A percentile compares a stretch with the other conserved stretches of the same genome.
These are phyloP conservation scores for Polylopha cassiicola DNA, from an alignment of 2,888 invertebrate genomes.

Conservation along the genomic window DNA sequence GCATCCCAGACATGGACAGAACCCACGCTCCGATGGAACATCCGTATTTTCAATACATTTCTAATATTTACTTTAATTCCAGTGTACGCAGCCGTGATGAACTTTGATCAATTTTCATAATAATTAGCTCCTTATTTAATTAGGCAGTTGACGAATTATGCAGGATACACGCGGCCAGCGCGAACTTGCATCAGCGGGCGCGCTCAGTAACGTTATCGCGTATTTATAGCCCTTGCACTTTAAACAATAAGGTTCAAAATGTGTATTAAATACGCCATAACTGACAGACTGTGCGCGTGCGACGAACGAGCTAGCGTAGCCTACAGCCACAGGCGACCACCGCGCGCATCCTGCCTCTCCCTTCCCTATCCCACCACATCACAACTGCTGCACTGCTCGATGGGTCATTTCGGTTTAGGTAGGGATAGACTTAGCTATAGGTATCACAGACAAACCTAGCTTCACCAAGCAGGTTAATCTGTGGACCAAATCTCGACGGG, in stretches of 20 bases:
- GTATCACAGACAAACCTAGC: slow-evolving; percentile 28
- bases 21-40: slow-evolving; percentile 11
- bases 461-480: slow-evolving; percentile 3
- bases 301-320: slow-evolving; percentile 54
- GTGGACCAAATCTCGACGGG: not conserved
- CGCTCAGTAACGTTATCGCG: slow-evolving; percentile 31
- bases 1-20: not conserved
- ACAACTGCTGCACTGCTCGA: slow-evolving; percentile 35
- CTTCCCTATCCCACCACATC: slow-evolving; percentile 25
- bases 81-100: slow-evolving; percentile 38
- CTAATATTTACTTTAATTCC: slow-evolving; percentile 2
- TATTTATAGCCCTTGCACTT: no score
- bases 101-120: slow-evolving; percentile 9
- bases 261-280: no score
- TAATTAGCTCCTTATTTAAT: not conserved
- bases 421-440: no score
- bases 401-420: slow-evolving; percentile 61
- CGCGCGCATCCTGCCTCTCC: slow-evolving; percentile 45
- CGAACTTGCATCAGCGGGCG: slow-evolving; percentile 41
- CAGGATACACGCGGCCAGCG: slow-evolving; percentile 53
- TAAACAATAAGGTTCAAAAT: no score
- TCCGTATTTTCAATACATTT: slow-evolving; percentile 1
- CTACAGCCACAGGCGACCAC: slow-evolving; percentile 66
- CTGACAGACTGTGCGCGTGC: slow-evolving; percentile 31
- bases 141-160: slow-evolving; percentile 23